Conservation (phyloP, 2,888 invertebrate genomes). For the Dysmachus trigonus region DNA sequence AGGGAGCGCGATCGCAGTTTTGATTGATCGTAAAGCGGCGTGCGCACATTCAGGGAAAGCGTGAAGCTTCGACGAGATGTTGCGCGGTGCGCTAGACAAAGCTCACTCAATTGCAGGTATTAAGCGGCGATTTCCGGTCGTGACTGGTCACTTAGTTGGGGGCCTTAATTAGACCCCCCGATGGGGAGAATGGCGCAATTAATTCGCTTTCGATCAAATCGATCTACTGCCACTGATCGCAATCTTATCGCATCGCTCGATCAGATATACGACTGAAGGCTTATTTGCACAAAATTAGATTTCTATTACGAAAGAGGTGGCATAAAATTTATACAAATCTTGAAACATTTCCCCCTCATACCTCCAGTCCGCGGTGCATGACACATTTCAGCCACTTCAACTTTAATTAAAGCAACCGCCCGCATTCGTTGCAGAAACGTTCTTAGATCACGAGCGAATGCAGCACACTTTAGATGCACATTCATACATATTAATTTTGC, state of each 20-base stretch:
- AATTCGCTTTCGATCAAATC: background rate
- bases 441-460: background rate
- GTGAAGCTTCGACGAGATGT: background rate
- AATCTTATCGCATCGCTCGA: background rate
- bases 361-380: background rate
- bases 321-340: background rate
- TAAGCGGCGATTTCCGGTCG: constrained; percentile 14
- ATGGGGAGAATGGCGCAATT: background rate
- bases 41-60: background rate
- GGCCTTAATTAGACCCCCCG: constrained; percentile 4
- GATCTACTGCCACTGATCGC: background rate
- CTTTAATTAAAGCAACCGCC: constrained; percentile 18
- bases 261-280: background rate
- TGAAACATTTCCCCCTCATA: background rate
- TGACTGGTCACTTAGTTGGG: constrained; percentile 8
- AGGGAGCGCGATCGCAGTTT: constrained; percentile 9
- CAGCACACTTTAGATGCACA: constrained; percentile 4
- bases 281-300: background rate
- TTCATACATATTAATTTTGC: constrained; percentile 36
- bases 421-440: background rate
- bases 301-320: constrained; percentile 3
- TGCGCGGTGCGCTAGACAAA: constrained; percentile 17
- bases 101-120: background rate
- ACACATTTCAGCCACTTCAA: constrained; percentile 28
- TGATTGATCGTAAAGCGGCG: constrained; percentile 28